Percentiles rank a stretch among this genome's conserved stretches.
Conservation (phyloP, 2,797 vertebrate species). For the Glossophaga mutica region DNA sequence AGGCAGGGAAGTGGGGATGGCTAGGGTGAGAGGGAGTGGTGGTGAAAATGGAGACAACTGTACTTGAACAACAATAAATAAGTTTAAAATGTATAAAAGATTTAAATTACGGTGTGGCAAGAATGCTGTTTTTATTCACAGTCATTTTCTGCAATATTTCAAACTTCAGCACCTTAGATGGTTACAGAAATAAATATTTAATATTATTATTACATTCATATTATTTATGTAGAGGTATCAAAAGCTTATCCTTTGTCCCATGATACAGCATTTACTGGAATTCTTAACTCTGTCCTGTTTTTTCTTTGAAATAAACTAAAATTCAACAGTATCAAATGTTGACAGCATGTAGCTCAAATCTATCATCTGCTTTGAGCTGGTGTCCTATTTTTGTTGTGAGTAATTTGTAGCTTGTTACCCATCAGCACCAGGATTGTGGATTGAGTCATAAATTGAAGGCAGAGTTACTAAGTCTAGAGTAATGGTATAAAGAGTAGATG, state of each 20-base stretch:
- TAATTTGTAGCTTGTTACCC: conserved; percentile 13
- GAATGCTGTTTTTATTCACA: neutral
- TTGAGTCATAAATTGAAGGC: conserved; percentile 19
- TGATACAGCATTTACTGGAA: neutral
- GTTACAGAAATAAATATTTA: conserved; percentile 26
- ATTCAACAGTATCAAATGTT: conserved; percentile 1
- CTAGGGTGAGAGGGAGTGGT: no score
- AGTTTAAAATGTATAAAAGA: no score
- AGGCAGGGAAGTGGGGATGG: no score
- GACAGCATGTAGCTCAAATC: neutral
- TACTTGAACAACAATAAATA: no score
- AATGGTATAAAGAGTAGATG: neutral
- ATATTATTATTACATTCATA: conserved; percentile 3
- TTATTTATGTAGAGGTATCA: neutral
- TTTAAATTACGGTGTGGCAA: conserved; percentile 9
- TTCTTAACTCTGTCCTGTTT: conserved; percentile 19
- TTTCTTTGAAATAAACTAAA: conserved; percentile 20
- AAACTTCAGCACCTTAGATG: conserved; percentile 21
- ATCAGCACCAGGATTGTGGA: neutral
- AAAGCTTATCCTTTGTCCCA: neutral
- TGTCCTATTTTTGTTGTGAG: neutral
- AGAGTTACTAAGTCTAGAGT: neutral
- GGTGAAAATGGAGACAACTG: no score
- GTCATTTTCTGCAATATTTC: conserved; percentile 36
- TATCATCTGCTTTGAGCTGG: neutral